A percentile compares a stretch with the other conserved stretches of the same genome.
phyloP scores from a whole-genome alignment of 2,113 vertebrate genomes.

The Lepus timidus region DNA sequence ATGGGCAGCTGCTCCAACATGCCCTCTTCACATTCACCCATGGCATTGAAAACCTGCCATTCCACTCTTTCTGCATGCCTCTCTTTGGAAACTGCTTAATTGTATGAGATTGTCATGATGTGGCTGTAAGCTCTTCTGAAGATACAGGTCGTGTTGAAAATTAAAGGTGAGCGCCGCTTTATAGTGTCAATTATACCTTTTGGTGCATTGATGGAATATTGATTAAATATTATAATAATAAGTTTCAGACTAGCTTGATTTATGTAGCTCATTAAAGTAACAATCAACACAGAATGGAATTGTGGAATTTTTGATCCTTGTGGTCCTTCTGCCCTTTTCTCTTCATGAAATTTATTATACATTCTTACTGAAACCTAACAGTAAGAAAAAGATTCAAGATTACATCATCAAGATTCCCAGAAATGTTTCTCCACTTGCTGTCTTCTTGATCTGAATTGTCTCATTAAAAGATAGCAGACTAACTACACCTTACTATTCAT shows the following conservation, averaged over 20 bases:
- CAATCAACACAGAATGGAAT: slow-evolving; percentile 71
- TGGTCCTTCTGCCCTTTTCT: slow-evolving; percentile 13
- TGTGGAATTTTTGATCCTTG: slow-evolving; percentile 72
- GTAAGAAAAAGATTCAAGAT: slow-evolving; percentile 47
- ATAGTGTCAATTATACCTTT: slow-evolving; percentile 66
- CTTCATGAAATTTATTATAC: slow-evolving; percentile 54
- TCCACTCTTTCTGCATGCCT: slow-evolving; percentile 8
- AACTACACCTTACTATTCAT: slow-evolving; percentile 81
- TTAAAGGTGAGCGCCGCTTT: slow-evolving; percentile 64
- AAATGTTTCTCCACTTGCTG: not conserved
- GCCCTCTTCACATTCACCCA: slow-evolving; percentile 56
- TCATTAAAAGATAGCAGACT: slow-evolving; percentile 70
- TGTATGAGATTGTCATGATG: slow-evolving; percentile 63
- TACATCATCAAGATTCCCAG: slow-evolving; percentile 54
- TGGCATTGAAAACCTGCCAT: slow-evolving; percentile 69
- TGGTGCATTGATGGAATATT: slow-evolving; percentile 51
- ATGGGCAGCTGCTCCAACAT: slow-evolving; percentile 71
- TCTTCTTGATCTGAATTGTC: slow-evolving; percentile 70
- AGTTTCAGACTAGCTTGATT: slow-evolving; percentile 66
- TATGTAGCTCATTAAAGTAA: slow-evolving; percentile 64
- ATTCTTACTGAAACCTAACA: slow-evolving; percentile 81
- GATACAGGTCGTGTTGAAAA: slow-evolving; percentile 77
- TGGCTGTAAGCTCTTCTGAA: slow-evolving; percentile 66
- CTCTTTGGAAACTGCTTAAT: slow-evolving; percentile 80
- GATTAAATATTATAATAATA: slow-evolving; percentile 77